Conservation (phyloP, 2,797 vertebrate genomes). For the Paramormyrops hopkinsi region DNA sequence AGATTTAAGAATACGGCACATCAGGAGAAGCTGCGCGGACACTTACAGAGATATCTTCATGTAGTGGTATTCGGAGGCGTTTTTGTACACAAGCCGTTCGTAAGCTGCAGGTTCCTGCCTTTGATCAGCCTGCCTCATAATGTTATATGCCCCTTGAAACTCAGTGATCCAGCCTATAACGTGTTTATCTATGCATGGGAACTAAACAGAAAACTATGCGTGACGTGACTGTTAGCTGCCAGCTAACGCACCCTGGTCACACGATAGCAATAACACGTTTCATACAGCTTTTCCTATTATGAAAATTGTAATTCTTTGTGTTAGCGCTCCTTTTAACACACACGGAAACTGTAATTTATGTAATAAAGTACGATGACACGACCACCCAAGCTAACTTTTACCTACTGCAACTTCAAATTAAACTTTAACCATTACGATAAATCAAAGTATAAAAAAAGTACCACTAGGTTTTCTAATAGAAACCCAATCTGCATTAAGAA, state of each 20-base stretch:
- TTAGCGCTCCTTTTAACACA: not conserved
- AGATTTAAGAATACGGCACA: not conserved
- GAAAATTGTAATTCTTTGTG: not conserved
- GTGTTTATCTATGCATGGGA: not conserved
- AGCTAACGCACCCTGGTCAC: not conserved
- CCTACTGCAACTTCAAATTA: not conserved
- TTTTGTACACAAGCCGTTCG: constrained; percentile 67
- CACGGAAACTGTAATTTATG: not conserved
- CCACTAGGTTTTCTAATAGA: not conserved
- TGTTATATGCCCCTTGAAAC: not conserved
- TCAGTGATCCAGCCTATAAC: not conserved
- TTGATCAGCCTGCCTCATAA: not conserved
- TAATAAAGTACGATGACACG: not conserved
- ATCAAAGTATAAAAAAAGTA: not conserved
- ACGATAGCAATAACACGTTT: not conserved
- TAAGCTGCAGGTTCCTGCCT: constrained; percentile 46
- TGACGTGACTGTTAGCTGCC: not conserved
- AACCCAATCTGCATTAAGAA: not conserved
- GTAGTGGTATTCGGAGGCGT: constrained; percentile 69
- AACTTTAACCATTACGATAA: not conserved
- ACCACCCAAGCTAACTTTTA: not conserved
- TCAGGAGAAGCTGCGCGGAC: not conserved
- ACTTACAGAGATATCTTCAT: constrained; percentile 79
- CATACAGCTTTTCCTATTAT: not conserved
- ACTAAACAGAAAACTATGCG: not conserved